phyloP scores from a whole-genome alignment of 2,797 vertebrate species.

The Pagetopsis macropterus region DNA sequence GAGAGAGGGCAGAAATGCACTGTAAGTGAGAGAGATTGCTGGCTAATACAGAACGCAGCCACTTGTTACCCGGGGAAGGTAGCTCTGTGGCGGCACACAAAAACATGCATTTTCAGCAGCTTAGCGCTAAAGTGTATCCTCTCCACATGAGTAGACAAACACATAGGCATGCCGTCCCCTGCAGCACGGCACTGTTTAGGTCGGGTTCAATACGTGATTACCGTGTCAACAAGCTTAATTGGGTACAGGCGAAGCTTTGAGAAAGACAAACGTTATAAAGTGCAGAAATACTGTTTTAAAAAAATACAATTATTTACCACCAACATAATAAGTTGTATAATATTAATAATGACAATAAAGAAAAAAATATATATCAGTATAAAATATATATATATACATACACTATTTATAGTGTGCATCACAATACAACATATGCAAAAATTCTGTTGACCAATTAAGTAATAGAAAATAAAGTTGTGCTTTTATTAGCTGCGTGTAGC shows the following conservation, averaged over 20 bases:
- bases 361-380: no score
- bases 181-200: constrained; percentile 1
- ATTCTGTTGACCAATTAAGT: background rate
- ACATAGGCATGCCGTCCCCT: constrained; percentile 31
- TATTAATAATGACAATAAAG: no score
- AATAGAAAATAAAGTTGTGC: constrained; percentile 1
- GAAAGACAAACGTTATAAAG: background rate
- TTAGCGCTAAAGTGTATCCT: constrained; percentile 55
- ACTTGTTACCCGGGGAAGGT: constrained; percentile 67
- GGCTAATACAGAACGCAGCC: constrained; percentile 63
- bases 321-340: no score
- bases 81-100: constrained; percentile 40
- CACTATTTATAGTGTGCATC: no score
- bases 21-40: constrained; percentile 64
- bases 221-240: constrained; percentile 18
- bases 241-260: background rate
- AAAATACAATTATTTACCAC: no score
- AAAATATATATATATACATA: no score
- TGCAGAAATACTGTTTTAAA: background rate
- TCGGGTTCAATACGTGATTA: constrained; percentile 36
- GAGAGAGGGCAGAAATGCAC: constrained; percentile 54
- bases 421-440: background rate
- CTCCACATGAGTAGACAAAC: constrained; percentile 48
- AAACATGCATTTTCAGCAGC: constrained; percentile 47
- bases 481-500: background rate